These are phyloP conservation scores for Discoglossus pictus DNA, from an alignment of 2,797 vertebrate genomes.

Conservation along the genomic window DNA sequence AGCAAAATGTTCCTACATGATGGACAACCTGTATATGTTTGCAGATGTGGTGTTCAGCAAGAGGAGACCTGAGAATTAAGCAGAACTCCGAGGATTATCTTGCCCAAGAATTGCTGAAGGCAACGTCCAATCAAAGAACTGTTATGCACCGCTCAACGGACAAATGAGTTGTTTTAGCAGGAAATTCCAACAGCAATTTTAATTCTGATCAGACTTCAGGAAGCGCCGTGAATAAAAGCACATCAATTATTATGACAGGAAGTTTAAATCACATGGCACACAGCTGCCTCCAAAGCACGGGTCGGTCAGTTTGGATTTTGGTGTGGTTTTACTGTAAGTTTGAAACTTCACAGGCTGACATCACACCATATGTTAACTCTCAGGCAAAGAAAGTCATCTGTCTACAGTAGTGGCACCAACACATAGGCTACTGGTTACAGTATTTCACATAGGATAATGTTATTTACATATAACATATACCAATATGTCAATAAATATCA, in stretches of 20 bases:
- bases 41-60: constrained; percentile 66
- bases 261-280: constrained; percentile 95
- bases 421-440: too few relatives aligned
- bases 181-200: constrained; percentile 88
- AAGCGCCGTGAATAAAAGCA: constrained; percentile 94
- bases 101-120: constrained; percentile 71
- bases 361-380: constrained; percentile 62
- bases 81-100: constrained; percentile 72
- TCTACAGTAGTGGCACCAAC: too few relatives aligned
- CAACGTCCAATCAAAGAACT: constrained; percentile 80
- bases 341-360: constrained; percentile 70
- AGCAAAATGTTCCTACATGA: constrained; percentile 72
- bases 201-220: constrained; percentile 94
- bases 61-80: constrained; percentile 59
- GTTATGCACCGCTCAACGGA: constrained; percentile 74
- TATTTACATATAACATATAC: too few relatives aligned
- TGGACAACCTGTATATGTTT: constrained; percentile 73
- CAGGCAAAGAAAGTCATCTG: constrained; percentile 13
- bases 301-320: constrained; percentile 74
- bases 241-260: constrained; percentile 99
- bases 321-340: constrained; percentile 70
- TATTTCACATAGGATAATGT: too few relatives aligned
- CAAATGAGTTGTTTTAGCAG: constrained; percentile 87
- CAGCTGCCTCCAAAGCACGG: constrained; percentile 87
- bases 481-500: too few relatives aligned